Evolutionary conservation across 2,113 vertebrate genomes (phyloP).

Genomic region (Paradoxurus hermaphroditus): DNA sequence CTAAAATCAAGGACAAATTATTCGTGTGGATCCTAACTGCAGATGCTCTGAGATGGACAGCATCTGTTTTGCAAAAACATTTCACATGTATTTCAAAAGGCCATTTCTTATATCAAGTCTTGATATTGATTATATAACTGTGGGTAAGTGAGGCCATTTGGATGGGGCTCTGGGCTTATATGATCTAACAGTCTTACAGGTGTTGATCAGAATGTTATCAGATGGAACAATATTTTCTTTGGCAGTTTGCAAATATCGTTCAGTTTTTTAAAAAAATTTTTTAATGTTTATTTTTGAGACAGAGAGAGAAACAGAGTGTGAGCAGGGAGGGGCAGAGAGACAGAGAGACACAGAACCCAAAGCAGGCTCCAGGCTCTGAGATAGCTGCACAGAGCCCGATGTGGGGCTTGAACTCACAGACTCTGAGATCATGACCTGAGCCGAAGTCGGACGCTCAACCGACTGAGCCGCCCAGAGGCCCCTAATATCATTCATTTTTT

Average conservation of each 20-base stretch:
- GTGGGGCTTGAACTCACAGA: too few relatives aligned
- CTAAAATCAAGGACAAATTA: conserved; percentile 27
- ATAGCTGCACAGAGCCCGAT: too few relatives aligned
- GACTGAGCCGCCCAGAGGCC: too few relatives aligned
- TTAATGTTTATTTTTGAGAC: too few relatives aligned
- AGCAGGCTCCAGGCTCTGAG: too few relatives aligned
- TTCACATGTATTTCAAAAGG: background rate
- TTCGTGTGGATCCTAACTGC: background rate
- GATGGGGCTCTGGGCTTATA: background rate
- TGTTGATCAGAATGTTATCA: background rate
- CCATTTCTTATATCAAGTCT: background rate
- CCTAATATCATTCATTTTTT: too few relatives aligned
- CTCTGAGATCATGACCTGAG: too few relatives aligned
- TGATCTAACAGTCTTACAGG: background rate
- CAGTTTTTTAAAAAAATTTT: too few relatives aligned
- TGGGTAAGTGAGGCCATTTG: background rate
- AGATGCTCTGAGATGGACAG: background rate
- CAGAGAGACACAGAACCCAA: too few relatives aligned
- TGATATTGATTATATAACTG: background rate
- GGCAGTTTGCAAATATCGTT: background rate
- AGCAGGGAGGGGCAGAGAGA: too few relatives aligned
- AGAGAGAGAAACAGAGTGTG: too few relatives aligned
- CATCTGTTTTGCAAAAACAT: background rate
- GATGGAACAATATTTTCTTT: background rate
- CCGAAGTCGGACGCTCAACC: too few relatives aligned